phyloP scores from a whole-genome alignment of 2,797 vertebrate genomes.

The Eulemur albifrons region DNA sequence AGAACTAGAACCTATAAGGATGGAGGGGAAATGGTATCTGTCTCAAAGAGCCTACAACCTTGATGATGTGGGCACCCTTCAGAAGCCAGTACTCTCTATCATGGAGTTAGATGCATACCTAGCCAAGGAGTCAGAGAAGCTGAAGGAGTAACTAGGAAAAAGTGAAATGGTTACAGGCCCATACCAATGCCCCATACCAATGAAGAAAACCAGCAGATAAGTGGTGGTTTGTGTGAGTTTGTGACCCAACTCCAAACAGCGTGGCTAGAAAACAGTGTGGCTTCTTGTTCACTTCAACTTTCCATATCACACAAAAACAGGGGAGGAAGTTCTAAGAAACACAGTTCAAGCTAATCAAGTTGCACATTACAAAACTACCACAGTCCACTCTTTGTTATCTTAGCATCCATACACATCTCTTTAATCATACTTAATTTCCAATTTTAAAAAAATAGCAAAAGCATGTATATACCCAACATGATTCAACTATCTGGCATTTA shows the following conservation, averaged over 20 bases:
- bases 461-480: background rate
- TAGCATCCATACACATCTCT: background rate
- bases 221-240: background rate
- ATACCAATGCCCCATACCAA: no score
- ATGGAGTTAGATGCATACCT: background rate
- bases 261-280: background rate
- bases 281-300: background rate
- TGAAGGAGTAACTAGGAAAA: background rate
- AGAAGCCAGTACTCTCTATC: background rate
- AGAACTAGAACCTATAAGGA: no score
- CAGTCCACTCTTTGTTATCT: background rate
- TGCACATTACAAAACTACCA: background rate
- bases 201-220: background rate
- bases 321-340: background rate
- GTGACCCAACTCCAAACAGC: background rate
- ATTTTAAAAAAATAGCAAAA: background rate
- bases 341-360: background rate
- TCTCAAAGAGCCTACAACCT: background rate
- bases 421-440: background rate
- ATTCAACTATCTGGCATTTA: background rate
- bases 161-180: background rate
- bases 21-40: background rate
- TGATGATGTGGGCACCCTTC: background rate
- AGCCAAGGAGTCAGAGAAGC: background rate
- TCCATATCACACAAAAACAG: background rate